phyloP scores from a whole-genome alignment of 2,888 invertebrate species.

The Mactromeris polynyma region DNA sequence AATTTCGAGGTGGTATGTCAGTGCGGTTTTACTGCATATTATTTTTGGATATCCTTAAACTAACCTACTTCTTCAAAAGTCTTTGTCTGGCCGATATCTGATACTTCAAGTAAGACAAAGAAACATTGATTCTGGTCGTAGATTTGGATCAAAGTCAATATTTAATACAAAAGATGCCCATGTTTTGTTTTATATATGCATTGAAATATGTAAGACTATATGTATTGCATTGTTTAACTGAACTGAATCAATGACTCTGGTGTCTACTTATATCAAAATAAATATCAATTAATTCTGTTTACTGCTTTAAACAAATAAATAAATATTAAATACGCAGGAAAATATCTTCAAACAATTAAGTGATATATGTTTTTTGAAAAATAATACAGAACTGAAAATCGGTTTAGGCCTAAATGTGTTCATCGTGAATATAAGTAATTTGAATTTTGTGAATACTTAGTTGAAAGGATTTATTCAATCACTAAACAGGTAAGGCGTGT shows the following conservation, averaged over 20 bases:
- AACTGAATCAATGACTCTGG: not conserved
- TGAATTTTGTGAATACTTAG: not conserved
- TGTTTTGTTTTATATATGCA: not conserved
- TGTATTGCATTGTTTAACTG: not conserved
- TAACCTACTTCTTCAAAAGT: not conserved
- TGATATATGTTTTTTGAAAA: not conserved
- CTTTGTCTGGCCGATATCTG: not conserved
- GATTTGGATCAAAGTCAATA: conserved; percentile 19
- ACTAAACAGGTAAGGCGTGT: no score
- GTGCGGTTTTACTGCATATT: no score
- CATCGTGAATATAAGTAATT: not conserved
- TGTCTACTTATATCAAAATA: not conserved
- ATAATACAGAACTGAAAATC: not conserved
- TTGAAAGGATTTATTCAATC: not conserved
- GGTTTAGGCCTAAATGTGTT: not conserved
- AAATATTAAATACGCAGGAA: not conserved
- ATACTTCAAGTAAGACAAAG: not conserved
- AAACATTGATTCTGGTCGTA: not conserved
- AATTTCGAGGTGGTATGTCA: no score
- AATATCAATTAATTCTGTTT: not conserved
- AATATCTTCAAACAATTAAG: not conserved
- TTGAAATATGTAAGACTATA: not conserved
- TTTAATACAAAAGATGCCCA: conserved; percentile 19
- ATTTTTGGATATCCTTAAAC: not conserved
- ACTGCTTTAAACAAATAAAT: not conserved